phyloP scores from a whole-genome alignment of 2,113 vertebrate species.

The Chloebia gouldiae region DNA sequence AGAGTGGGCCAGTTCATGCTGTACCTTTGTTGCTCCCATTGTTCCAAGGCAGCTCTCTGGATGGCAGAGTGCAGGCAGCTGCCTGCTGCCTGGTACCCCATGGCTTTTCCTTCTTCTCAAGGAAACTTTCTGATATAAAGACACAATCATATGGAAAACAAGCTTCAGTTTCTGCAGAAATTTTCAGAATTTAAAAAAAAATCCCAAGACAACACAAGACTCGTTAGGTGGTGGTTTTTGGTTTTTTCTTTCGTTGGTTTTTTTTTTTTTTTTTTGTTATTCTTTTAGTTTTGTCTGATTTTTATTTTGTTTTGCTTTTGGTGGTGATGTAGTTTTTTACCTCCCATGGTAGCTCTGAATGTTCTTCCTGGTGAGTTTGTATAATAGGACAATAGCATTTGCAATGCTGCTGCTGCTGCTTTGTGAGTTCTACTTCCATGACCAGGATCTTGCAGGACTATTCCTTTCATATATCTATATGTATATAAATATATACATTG shows the following conservation, averaged over 20 bases:
- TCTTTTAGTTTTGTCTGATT: background rate
- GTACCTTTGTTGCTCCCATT: constrained; percentile 38
- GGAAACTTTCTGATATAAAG: background rate
- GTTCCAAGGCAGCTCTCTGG: background rate
- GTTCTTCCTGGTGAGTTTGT: background rate
- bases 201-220: background rate
- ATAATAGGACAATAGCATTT: background rate
- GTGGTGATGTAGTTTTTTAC: background rate
- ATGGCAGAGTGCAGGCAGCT: background rate
- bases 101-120: background rate
- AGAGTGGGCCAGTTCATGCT: background rate
- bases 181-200: background rate
- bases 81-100: background rate
- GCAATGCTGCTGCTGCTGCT: background rate
- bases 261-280: background rate
- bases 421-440: background rate
- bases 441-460: background rate
- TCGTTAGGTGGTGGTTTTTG: background rate
- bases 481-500: background rate
- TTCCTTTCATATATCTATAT: background rate
- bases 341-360: background rate
- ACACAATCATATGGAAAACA: background rate
- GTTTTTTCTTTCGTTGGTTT: background rate
- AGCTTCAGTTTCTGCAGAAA: background rate
- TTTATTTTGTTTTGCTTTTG: background rate